These are phyloP conservation scores for Dendronephthya gigantea DNA, from an alignment of 64 coral and sea anemone genomes.

Conservation along the genomic window DNA sequence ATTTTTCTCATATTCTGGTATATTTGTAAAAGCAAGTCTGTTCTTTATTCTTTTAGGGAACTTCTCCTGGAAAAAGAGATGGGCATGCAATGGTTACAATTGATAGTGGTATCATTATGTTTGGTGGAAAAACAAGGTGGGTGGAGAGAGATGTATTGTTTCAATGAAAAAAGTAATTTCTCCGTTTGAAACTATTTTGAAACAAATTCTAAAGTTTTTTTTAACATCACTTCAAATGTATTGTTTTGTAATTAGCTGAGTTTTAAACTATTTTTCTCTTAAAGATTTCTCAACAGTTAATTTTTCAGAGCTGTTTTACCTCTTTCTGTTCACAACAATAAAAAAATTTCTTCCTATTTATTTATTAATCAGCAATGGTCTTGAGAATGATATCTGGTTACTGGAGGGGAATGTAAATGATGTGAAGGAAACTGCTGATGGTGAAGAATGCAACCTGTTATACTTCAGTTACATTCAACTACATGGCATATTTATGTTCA, in stretches of 20 bases:
- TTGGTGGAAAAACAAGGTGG: constrained; percentile 69
- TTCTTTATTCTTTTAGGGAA: constrained; percentile 18
- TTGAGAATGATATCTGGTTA: constrained; percentile 73
- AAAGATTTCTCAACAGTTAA: too few relatives aligned
- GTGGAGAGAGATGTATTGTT: constrained; percentile 25
- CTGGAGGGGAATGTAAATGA: constrained; percentile 49
- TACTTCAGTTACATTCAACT: constrained; percentile 69
- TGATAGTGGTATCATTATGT: constrained; percentile 66
- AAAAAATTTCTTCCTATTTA: background rate
- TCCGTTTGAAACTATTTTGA: background rate
- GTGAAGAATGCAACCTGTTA: constrained; percentile 43
- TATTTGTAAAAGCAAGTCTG: background rate
- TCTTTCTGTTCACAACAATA: too few relatives aligned
- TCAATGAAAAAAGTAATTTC: background rate
- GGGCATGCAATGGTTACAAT: constrained; percentile 79
- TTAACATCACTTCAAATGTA: too few relatives aligned
- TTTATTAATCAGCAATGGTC: constrained; percentile 7
- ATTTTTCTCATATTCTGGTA: too few relatives aligned
- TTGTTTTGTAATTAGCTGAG: too few relatives aligned
- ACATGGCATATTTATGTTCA: constrained; percentile 95
- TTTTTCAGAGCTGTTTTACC: too few relatives aligned
- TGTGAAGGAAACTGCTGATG: constrained; percentile 34
- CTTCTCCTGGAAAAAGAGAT: constrained; percentile 36
- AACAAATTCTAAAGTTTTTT: background rate
- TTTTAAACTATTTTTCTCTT: too few relatives aligned